A percentile compares a stretch with the other conserved stretches of the same genome.
Evolutionary conservation across 2,888 invertebrate genomes (phyloP).

Genomic region (Amphimallon solstitiale): DNA sequence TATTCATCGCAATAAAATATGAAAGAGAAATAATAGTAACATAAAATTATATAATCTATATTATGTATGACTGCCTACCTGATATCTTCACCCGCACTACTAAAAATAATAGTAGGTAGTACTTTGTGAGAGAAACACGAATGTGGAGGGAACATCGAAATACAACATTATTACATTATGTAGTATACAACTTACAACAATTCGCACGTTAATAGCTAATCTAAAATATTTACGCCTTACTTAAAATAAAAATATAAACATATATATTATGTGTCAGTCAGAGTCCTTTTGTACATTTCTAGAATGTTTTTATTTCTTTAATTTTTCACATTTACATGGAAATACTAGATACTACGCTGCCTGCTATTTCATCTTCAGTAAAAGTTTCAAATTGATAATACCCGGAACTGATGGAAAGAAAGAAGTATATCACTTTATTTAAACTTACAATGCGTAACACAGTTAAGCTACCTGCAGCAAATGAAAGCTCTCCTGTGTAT

Average conservation of each 20-base stretch:
- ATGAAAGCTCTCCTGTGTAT: too few species aligned
- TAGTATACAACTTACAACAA: slow-evolving; percentile 16
- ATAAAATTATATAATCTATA: slow-evolving; percentile 8
- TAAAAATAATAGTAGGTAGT: background rate
- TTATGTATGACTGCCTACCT: background rate
- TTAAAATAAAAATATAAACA: slow-evolving; percentile 13
- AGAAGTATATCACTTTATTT: background rate
- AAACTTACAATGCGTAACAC: too few species aligned
- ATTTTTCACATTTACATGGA: background rate
- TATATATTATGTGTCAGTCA: slow-evolving; percentile 29
- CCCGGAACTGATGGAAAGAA: too few species aligned
- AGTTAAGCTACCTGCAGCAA: too few species aligned
- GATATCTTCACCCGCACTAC: background rate
- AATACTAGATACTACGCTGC: background rate
- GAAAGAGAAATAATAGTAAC: slow-evolving; percentile 10
- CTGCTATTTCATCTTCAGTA: background rate
- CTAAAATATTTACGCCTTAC: slow-evolving; percentile 7
- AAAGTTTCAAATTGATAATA: too few species aligned
- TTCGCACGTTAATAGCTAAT: slow-evolving; percentile 1
- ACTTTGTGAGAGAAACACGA: slow-evolving; percentile 20
- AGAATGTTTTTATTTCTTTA: slow-evolving; percentile 13
- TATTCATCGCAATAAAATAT: background rate
- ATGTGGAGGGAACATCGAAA: slow-evolving; percentile 26
- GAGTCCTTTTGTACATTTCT: slow-evolving; percentile 36
- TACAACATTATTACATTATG: slow-evolving; percentile 21